phyloP scores from a whole-genome alignment of 64 coral and sea anemone species.

The Porites australiensis region DNA sequence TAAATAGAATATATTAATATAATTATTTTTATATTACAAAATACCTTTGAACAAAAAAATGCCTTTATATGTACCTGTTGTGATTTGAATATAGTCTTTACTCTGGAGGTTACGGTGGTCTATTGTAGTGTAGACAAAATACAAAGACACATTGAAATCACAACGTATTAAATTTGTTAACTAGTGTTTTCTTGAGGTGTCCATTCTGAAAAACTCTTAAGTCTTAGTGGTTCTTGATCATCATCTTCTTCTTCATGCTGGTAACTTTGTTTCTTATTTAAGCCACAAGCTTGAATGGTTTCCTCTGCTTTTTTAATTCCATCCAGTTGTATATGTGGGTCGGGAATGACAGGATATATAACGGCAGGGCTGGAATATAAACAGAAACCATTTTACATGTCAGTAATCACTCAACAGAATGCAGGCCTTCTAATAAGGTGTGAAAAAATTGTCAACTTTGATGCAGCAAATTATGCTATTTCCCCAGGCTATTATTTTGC shows the following conservation, averaged over 20 bases:
- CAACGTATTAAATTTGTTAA: neutral
- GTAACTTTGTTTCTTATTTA: neutral
- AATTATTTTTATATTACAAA: too few relatives aligned
- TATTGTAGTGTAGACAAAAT: neutral
- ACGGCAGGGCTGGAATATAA: slow-evolving; percentile 61
- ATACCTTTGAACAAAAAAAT: too few relatives aligned
- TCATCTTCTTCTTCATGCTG: neutral
- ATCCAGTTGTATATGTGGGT: slow-evolving; percentile 9
- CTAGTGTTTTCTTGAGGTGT: slow-evolving; percentile 49
- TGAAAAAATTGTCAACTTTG: too few relatives aligned
- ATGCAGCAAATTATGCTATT: too few relatives aligned
- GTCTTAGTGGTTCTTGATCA: slow-evolving; percentile 47
- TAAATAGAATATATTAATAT: too few relatives aligned
- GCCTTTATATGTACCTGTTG: too few relatives aligned
- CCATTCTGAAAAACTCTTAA: slow-evolving; percentile 56
- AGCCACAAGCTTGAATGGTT: slow-evolving; percentile 19
- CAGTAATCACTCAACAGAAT: too few relatives aligned
- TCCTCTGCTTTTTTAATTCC: slow-evolving; percentile 17
- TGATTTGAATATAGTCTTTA: too few relatives aligned
- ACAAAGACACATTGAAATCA: neutral
- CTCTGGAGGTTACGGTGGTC: too few relatives aligned
- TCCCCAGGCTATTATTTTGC: too few relatives aligned
- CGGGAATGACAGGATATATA: slow-evolving; percentile 64
- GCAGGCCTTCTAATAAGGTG: too few relatives aligned
- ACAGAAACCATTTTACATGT: neutral